Base-by-base conservation (phyloP, 1,140 invertebrate species). In the Zaprionus capensis region DNA sequence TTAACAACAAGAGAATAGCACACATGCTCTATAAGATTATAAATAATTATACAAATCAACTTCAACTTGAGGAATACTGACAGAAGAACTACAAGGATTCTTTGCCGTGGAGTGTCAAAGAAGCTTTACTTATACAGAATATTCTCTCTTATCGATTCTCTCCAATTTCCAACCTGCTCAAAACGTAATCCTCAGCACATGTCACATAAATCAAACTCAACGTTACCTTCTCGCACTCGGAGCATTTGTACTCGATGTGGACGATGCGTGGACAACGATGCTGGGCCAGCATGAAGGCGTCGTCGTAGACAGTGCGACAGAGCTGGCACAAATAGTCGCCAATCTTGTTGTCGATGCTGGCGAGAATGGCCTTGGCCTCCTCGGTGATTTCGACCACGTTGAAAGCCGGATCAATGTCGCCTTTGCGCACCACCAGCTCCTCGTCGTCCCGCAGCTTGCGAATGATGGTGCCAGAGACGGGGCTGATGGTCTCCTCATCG, bases 221-320 rank as follows among this genome's bases (percentile, higher is more conserved):
- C 0, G 20, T 38, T 31, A 88, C 84, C 94, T 99, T 99, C 93
- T 99, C 98, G 93, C 99, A 99, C 93, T 99, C 99, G 0, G 98
- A 98, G 93, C 99, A 99, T 49, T 98, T 95, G 93, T 99, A 99
- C 93, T 99, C 98, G 66, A 99, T 98, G 93, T 99, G 98, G 0
- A 99, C 97, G 78, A 99, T 99, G 65, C 98, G 95, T 4, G 98
- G 98, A 93, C 99, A 99, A 2, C 98, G 95, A 92, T 99, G 99
- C 92, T 99, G 98, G 0, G 99, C 99, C 78, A 99, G 93, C 44
- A 97, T 96, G 92, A 99, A 99, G 9, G 99, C 98, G 83, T 99
- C 99, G 20, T 97, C 96, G 93, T 98, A 99, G 66, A 97, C 93
- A 68, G 98, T 96, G 68, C 97, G 95, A 93, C 99, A 99, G 12